These are phyloP conservation scores for Omphaloscelis lunosa DNA, from an alignment of 2,888 invertebrate species.

Conservation along the genomic window DNA sequence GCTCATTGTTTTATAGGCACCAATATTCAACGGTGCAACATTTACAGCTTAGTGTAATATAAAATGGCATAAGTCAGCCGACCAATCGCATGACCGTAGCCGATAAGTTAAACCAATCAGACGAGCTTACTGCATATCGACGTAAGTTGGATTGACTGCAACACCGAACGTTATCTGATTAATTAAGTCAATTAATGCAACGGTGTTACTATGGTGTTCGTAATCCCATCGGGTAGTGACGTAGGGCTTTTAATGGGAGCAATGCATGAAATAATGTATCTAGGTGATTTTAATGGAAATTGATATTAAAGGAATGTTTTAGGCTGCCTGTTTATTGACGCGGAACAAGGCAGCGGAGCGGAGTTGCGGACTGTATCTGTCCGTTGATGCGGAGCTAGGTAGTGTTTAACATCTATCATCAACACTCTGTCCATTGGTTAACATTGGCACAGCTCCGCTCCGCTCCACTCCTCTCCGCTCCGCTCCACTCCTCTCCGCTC, in stretches of 20 bases:
- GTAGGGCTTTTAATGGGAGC: conserved; percentile 26
- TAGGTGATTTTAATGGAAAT: background rate
- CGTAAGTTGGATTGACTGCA: conserved; percentile 46
- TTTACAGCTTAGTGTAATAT: conserved; percentile 14
- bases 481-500: too few species aligned
- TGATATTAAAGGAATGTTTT: background rate
- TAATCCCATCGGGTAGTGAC: conserved; percentile 28
- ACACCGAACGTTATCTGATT: conserved; percentile 43
- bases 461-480: too few species aligned
- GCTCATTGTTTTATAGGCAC: conserved; percentile 11
- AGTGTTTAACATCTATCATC: too few species aligned
- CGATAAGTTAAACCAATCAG: conserved; percentile 51
- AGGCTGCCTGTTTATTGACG: background rate
- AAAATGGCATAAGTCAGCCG: conserved; percentile 21
- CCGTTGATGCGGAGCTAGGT: too few species aligned
- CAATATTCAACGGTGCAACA: conserved; percentile 29
- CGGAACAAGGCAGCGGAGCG: too few species aligned
- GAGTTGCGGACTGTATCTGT: too few species aligned
- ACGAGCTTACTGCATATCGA: conserved; percentile 34
- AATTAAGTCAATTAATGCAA: conserved; percentile 59
- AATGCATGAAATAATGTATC: background rate
- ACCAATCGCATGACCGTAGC: conserved; percentile 35
- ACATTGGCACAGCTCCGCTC: too few species aligned
- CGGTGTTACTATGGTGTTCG: conserved; percentile 35
- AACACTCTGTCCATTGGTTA: too few species aligned